Evolutionary conservation across 2,113 vertebrate genomes (phyloP), one percentile per base, ranked within the genome.

Genomic region (Cygnus buccinator): DNA sequence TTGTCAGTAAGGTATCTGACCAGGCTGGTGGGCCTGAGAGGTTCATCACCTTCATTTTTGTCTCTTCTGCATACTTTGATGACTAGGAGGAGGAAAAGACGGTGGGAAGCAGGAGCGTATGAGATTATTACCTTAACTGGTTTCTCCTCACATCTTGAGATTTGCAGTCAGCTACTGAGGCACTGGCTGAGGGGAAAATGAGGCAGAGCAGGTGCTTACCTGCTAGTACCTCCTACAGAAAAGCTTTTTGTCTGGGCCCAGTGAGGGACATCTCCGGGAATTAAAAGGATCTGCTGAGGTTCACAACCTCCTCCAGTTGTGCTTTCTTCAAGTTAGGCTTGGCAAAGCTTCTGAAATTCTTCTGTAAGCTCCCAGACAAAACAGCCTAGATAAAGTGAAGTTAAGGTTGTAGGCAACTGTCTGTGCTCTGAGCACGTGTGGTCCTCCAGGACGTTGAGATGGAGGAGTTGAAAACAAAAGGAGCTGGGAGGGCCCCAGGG

Each of bases 331-430:
- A 58, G 29, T 41, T 76, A 66, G 12, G 7, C 67, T 87, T 87
- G 87, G 67, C n/a, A 58, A 89, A 76, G 37, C 85, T 88, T 68
- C 66, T 89, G 62, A 75, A 72, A 83, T 44, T 73, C 59, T 89
- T 33, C 29, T 80, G 29, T 43, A 43, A 41, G 20, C 55, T 91
- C 44, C 41, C 67, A 94, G 63, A 8, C 71, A 95, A 70, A 96
- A 93, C 67, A 74, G 28, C 63, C 50, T 55, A 70, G 80, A 62
- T 91, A 71, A 91, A 90, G 78, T 78, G 57, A 90, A 93, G 50
- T 93, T 86, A 91, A 90, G 67, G 41, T 71, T 87, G 50, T 65
- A 84, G 68, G 65, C 3, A 3, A 12, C 55, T 71, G 48, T 43
- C 80, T 65, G 13, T 73, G 58, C n/a, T 73, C 50, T 66, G 58